phyloP scores from a whole-genome alignment of 2,113 vertebrate species.

The Actenoides lindsayi region DNA sequence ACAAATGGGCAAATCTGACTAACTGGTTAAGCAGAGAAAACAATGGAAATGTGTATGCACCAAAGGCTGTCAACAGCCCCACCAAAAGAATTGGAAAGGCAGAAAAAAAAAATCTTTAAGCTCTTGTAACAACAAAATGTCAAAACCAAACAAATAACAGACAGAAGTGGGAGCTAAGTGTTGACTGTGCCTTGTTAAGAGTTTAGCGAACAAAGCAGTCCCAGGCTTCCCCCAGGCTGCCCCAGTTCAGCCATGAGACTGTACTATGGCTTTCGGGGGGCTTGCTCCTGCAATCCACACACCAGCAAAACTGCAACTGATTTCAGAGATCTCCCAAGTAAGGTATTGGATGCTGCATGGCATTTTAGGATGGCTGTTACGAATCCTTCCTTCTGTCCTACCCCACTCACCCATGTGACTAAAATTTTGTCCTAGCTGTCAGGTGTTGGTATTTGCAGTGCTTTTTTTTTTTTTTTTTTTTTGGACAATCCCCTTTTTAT shows the following conservation, averaged over 20 bases:
- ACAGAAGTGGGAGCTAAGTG: conserved; percentile 35
- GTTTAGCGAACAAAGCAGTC: neutral
- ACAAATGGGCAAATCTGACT: conserved; percentile 55
- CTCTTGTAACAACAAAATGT: conserved; percentile 50
- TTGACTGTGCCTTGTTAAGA: neutral
- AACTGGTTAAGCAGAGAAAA: conserved; percentile 53
- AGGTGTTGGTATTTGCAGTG: neutral
- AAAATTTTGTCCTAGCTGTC: conserved; percentile 28
- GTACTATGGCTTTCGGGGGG: neutral
- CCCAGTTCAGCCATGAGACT: neutral
- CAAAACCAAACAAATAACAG: conserved; percentile 41
- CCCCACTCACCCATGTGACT: neutral
- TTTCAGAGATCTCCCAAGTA: neutral
- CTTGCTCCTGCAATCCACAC: neutral
- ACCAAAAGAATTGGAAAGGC: conserved; percentile 37
- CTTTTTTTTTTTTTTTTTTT: neutral
- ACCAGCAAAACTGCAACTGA: neutral
- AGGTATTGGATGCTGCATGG: neutral
- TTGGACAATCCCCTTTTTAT: neutral
- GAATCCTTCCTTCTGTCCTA: neutral
- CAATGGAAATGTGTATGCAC: conserved; percentile 63
- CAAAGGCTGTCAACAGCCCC: conserved; percentile 19
- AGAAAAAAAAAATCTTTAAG: conserved; percentile 42
- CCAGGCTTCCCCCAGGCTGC: neutral
- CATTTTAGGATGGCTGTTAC: neutral